Conservation (phyloP, 2,797 vertebrate species). For the Limnodromus scolopaceus region DNA sequence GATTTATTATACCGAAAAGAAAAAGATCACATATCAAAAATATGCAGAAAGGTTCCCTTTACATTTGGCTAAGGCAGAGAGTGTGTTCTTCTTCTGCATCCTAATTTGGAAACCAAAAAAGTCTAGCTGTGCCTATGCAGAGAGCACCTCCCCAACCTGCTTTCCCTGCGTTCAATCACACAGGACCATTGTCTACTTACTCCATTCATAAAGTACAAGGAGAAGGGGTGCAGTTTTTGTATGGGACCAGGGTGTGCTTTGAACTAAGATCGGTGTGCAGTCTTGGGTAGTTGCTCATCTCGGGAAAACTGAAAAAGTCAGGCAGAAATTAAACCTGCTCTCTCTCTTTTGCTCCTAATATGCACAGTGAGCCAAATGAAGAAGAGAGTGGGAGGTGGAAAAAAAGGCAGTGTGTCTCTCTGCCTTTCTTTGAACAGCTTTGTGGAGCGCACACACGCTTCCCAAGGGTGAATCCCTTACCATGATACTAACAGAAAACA, state of each 20-base stretch:
- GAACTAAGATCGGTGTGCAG: fast-evolving
- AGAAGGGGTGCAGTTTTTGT: background rate
- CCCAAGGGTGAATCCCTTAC: background rate
- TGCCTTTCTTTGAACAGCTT: background rate
- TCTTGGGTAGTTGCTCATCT: background rate
- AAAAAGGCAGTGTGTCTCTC: background rate
- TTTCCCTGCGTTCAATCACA: background rate
- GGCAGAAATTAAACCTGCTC: background rate
- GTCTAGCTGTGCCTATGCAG: background rate
- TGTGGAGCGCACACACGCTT: background rate
- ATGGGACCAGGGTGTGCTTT: background rate
- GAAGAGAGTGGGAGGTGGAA: background rate
- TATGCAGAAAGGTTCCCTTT: slow-evolving; percentile 62
- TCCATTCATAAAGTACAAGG: background rate
- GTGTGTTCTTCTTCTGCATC: slow-evolving; percentile 35
- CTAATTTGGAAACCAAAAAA: slow-evolving; percentile 18
- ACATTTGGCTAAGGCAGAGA: slow-evolving; percentile 37
- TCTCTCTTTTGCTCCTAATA: background rate
- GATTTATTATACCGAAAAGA: slow-evolving; percentile 61
- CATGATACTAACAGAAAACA: background rate
- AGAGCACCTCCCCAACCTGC: background rate
- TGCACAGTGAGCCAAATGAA: background rate
- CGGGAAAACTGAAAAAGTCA: background rate
- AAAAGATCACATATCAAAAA: slow-evolving; percentile 68
- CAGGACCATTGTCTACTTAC: background rate